These are phyloP conservation scores for Enoplosus armatus DNA, from an alignment of 2,797 vertebrate species.

Conservation along the genomic window DNA sequence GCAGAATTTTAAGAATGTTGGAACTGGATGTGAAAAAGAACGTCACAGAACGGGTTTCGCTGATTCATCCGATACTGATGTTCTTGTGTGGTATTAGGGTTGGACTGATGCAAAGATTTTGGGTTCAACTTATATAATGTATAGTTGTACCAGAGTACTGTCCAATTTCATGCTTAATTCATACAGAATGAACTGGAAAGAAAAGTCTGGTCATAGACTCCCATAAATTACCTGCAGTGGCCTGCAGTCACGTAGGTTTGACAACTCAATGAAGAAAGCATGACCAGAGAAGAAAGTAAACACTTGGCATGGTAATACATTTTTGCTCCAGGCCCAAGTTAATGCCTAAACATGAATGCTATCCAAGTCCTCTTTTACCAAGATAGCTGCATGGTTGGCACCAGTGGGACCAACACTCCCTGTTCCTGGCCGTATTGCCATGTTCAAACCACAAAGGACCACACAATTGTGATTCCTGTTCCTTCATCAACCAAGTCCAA, in stretches of 20 bases:
- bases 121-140: background rate
- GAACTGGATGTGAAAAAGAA: background rate
- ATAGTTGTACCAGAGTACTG: background rate
- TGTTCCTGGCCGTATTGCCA: background rate
- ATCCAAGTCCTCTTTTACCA: background rate
- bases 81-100: background rate
- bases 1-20: background rate
- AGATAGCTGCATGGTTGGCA: background rate
- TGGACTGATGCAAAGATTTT: background rate
- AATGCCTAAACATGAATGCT: background rate
- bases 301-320: background rate
- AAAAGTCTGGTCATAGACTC: background rate
- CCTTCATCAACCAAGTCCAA: slow-evolving; percentile 6
- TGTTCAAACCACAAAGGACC: slow-evolving; percentile 2
- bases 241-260: slow-evolving; percentile 15
- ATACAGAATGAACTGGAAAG: background rate
- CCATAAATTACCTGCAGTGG: background rate
- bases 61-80: background rate
- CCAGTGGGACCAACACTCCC: background rate
- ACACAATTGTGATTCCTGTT: background rate
- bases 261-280: slow-evolving; percentile 11
- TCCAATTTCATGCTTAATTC: background rate
- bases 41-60: background rate
- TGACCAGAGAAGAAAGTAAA: background rate
- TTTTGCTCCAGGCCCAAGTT: background rate